These are phyloP conservation scores for Sycophila sp. DNA, from an alignment of 1,140 invertebrate species.

Conservation along the genomic window DNA sequence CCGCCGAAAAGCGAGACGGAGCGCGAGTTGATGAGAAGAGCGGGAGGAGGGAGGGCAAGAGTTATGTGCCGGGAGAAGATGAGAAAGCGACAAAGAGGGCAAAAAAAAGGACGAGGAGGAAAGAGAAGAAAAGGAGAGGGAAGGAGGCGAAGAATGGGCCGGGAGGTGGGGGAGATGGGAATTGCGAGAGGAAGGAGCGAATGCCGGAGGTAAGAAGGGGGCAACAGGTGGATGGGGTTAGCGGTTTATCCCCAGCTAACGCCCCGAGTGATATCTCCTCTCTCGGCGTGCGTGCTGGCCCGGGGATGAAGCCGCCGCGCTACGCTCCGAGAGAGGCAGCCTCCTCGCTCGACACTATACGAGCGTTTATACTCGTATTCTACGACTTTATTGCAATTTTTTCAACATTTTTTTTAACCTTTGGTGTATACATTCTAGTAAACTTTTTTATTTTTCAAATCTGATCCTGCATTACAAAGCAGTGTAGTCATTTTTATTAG, in stretches of 20 bases:
- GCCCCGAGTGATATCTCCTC: conserved; percentile 53
- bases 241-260: conserved; percentile 63
- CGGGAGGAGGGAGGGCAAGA: conserved; percentile 39
- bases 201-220: conserved; percentile 54
- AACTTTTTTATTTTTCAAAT: too few species aligned
- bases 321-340: not conserved
- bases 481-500: too few species aligned
- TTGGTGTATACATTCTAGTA: too few species aligned
- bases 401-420: too few species aligned
- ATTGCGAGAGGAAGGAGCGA: conserved; percentile 30
- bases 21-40: conserved; percentile 30
- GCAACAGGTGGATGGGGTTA: conserved; percentile 67
- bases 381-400: not conserved
- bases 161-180: conserved; percentile 14
- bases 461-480: too few species aligned
- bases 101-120: conserved; percentile 30
- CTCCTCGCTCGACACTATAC: not conserved
- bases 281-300: too few species aligned
- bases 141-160: not conserved
- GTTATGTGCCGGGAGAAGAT: conserved; percentile 1
- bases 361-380: not conserved
- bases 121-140: not conserved
- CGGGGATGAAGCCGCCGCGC: conserved; percentile 5
- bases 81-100: conserved; percentile 34
- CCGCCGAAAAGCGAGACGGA: too few species aligned